A percentile compares a stretch with the other conserved stretches of the same genome.
phyloP scores from a whole-genome alignment of 2,888 invertebrate species.

The Ectropis crepuscularia region DNA sequence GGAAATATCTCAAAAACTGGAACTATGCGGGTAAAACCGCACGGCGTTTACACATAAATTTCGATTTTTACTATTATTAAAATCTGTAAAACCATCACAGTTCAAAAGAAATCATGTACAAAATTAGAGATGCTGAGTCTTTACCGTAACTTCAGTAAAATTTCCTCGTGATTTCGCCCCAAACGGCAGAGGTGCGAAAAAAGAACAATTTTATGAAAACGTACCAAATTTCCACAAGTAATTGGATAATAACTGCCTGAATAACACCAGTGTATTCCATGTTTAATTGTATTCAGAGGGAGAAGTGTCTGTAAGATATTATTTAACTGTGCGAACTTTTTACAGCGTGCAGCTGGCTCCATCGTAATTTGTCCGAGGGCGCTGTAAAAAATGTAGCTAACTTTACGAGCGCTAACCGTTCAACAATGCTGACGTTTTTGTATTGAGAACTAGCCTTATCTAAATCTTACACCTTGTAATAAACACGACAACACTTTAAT shows the following conservation, averaged over 20 bases:
- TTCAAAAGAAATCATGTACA: too few relatives aligned
- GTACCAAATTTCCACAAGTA: conserved; percentile 17
- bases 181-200: conserved; percentile 1
- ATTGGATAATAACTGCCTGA: conserved; percentile 16
- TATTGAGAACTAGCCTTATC: conserved; percentile 30
- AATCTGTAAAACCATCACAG: too few relatives aligned
- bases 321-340: conserved; percentile 70
- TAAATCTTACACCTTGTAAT: conserved; percentile 9
- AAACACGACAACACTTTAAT: background rate
- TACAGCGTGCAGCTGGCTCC: conserved; percentile 67
- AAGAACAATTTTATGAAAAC: conserved; percentile 1
- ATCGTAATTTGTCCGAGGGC: conserved; percentile 62
- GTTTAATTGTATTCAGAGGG: conserved; percentile 58
- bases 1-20: too few relatives aligned
- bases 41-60: too few relatives aligned
- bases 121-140: too few relatives aligned
- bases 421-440: conserved; percentile 52
- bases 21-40: too few relatives aligned
- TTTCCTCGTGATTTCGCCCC: background rate
- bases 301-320: conserved; percentile 58
- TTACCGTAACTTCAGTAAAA: background rate
- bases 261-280: conserved; percentile 22
- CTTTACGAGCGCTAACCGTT: conserved; percentile 61
- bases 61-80: too few relatives aligned
- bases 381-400: conserved; percentile 59